Percentiles rank a stretch among this genome's conserved stretches.
Conservation (phyloP, 2,888 invertebrate species). For the Eupsilia transversa region DNA sequence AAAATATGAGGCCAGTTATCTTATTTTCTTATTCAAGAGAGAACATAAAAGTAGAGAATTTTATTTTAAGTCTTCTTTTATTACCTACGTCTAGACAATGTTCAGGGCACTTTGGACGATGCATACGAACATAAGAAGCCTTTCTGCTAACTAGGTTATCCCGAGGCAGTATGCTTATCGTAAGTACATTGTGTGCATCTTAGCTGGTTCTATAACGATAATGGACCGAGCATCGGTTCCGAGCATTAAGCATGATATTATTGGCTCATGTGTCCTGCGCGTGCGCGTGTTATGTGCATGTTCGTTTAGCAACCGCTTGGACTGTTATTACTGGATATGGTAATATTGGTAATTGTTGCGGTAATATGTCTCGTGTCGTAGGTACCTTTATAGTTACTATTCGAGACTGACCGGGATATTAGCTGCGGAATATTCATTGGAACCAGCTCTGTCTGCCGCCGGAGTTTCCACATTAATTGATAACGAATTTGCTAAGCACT, state of each 20-base stretch:
- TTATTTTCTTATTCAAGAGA: slow-evolving; percentile 34
- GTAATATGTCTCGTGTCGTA: slow-evolving; percentile 45
- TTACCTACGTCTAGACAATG: slow-evolving; percentile 58
- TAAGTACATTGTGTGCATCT: slow-evolving; percentile 81
- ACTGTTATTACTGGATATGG: slow-evolving; percentile 56
- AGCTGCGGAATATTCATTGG: slow-evolving; percentile 44
- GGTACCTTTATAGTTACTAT: slow-evolving; percentile 13
- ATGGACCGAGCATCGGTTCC: slow-evolving; percentile 62
- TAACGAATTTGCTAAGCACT: background rate
- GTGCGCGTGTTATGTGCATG: slow-evolving; percentile 28
- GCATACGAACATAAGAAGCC: slow-evolving; percentile 65
- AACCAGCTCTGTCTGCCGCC: background rate
- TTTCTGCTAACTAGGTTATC: slow-evolving; percentile 75
- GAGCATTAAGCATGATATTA: slow-evolving; percentile 43
- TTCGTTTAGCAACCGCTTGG: slow-evolving; percentile 52
- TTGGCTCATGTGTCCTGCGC: slow-evolving; percentile 30
- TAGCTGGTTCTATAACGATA: slow-evolving; percentile 78
- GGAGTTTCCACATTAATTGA: slow-evolving; percentile 32
- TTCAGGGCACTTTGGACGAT: slow-evolving; percentile 38
- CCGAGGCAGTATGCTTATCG: slow-evolving; percentile 77
- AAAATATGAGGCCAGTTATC: slow-evolving; percentile 7
- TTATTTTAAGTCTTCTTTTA: slow-evolving; percentile 44
- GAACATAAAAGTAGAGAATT: slow-evolving; percentile 22
- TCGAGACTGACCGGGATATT: slow-evolving; percentile 30
- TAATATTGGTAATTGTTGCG: slow-evolving; percentile 62